A percentile compares a stretch with the other conserved stretches of the same genome.
These are phyloP conservation scores for Ectropis grisescens DNA, from an alignment of 1,140 invertebrate genomes.

Conservation along the genomic window DNA sequence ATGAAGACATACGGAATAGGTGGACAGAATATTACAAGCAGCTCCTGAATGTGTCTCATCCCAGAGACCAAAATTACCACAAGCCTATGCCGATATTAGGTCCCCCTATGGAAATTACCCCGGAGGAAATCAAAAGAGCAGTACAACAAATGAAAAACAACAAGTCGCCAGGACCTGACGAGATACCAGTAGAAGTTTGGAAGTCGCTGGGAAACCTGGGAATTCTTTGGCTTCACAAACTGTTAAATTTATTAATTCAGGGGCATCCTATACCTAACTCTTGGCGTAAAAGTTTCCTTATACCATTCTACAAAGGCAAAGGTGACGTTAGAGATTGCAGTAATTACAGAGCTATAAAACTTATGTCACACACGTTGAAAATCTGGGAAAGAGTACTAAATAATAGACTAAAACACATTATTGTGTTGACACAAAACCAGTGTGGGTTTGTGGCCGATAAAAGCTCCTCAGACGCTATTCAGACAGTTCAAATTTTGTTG, in stretches of 20 bases:
- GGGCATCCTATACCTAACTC: not conserved
- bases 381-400: not conserved
- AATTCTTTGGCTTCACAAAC: not conserved
- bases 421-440: not conserved
- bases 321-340: not conserved
- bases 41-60: not conserved
- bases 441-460: not conserved
- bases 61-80: not conserved
- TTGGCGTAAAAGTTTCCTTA: not conserved
- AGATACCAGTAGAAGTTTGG: not conserved
- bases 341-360: conserved; percentile 1
- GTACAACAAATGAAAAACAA: not conserved
- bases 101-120: not conserved
- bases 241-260: not conserved
- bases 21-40: not conserved
- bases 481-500: not conserved
- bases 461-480: not conserved
- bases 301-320: conserved; percentile 2
- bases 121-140: not conserved
- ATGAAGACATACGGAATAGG: not conserved
- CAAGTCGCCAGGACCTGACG: not conserved
- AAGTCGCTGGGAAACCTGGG: not conserved
- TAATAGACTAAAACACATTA: not conserved
- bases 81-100: not conserved
- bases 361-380: not conserved